Percentiles rank a stretch among this genome's conserved stretches.
phyloP scores from a whole-genome alignment of 2,888 invertebrate species.

The Noctuana brunneofusca region DNA sequence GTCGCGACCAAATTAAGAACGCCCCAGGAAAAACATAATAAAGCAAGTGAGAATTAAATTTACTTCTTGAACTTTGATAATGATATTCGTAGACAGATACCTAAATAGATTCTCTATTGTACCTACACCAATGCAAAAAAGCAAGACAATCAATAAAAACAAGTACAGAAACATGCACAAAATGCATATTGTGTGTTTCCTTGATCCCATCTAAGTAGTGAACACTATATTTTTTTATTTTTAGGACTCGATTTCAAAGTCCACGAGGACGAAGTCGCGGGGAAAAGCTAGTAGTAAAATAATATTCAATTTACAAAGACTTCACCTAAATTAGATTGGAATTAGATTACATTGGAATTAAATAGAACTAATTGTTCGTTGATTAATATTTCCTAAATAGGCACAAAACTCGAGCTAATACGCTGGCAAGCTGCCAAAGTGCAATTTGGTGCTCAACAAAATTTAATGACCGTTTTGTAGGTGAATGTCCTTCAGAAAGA shows the following conservation, averaged over 20 bases:
- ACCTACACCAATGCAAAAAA: no score
- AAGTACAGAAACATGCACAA: no score
- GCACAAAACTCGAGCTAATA: conserved; percentile 3
- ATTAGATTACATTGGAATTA: no score
- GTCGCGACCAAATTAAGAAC: conserved; percentile 22
- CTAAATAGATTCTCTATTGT: no score
- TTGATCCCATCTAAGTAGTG: no score
- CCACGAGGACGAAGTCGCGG: no score
- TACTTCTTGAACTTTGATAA: not conserved
- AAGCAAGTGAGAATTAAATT: conserved; percentile 10
- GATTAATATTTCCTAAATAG: conserved; percentile 34
- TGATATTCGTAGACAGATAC: not conserved
- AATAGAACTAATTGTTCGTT: conserved; percentile 23
- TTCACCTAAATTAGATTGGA: conserved; percentile 7
- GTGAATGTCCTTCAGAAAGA: not conserved
- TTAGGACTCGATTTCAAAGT: no score
- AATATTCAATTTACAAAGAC: no score
- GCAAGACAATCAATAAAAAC: no score
- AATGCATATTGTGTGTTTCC: no score
- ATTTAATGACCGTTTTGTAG: conserved; percentile 25
- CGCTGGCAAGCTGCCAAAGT: conserved; percentile 32
- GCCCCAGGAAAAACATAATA: conserved; percentile 17
- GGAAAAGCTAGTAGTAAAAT: no score
- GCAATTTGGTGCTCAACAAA: conserved; percentile 33
- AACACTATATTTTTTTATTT: no score